Conservation (phyloP, 2,113 vertebrate genomes). For the Hippolais icterina region DNA sequence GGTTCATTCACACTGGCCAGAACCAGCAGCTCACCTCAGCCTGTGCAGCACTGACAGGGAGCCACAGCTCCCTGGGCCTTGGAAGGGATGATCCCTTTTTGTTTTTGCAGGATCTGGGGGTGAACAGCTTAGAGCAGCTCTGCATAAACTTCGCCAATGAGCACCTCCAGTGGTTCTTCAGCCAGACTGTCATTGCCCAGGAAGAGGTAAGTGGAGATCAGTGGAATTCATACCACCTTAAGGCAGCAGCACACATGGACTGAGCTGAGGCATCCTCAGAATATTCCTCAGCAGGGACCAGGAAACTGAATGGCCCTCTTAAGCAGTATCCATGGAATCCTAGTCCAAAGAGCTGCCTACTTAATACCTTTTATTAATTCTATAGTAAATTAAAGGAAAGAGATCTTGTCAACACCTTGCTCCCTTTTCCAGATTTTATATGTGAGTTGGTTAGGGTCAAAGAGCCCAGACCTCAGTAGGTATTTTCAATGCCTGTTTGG, state of each 20-base stretch:
- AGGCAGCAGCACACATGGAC: not conserved
- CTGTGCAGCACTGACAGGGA: not conserved
- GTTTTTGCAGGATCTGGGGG: conserved; percentile 78
- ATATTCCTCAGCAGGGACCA: not conserved
- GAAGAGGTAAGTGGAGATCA: conserved; percentile 78
- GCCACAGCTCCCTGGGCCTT: not conserved
- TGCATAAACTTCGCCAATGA: conserved; percentile 94
- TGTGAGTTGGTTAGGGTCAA: not conserved
- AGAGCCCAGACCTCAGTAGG: not conserved
- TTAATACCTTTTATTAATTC: not conserved
- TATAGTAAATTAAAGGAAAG: not conserved
- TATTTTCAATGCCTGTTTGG: not conserved
- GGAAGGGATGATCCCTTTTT: not conserved
- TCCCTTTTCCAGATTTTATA: not conserved
- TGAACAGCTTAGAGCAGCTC: conserved; percentile 92
- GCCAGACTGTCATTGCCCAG: conserved; percentile 79
- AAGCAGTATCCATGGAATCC: not conserved
- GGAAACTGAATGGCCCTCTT: not conserved
- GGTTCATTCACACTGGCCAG: not conserved
- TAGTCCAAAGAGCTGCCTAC: not conserved
- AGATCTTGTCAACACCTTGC: not conserved
- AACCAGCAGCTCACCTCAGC: not conserved
- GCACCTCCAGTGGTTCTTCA: conserved; percentile 84
- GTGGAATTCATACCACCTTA: not conserved
- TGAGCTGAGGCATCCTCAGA: not conserved